These are phyloP conservation scores for Rattus rattus DNA, from an alignment of 2,113 vertebrate species.

Conservation along the genomic window DNA sequence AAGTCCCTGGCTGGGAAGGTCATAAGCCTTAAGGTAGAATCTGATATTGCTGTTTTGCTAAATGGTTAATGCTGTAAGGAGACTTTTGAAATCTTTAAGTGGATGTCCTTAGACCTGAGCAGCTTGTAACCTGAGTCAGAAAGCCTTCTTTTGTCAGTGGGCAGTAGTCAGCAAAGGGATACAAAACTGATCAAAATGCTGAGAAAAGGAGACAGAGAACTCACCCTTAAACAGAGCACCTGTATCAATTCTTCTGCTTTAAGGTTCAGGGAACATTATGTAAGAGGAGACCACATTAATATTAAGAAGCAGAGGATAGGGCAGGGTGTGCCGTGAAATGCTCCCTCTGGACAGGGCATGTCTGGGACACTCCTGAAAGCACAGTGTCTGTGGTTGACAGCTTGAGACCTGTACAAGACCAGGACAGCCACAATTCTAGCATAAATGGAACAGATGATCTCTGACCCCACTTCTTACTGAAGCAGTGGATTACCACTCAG, in stretches of 20 bases:
- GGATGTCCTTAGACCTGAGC: not conserved
- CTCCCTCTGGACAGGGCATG: not conserved
- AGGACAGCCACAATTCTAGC: not conserved
- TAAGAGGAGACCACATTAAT: not conserved
- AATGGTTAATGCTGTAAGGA: not conserved
- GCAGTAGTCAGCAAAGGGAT: not conserved
- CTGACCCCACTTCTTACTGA: no score
- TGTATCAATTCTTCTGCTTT: not conserved
- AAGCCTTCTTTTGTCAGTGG: not conserved
- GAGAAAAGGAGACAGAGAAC: not conserved
- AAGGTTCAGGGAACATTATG: not conserved
- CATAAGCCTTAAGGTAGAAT: not conserved
- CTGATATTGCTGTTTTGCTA: not conserved
- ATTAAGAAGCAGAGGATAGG: not conserved
- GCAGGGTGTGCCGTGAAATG: no score
- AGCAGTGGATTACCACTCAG: not conserved
- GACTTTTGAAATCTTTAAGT: not conserved
- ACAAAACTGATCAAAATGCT: not conserved
- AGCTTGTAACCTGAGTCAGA: not conserved
- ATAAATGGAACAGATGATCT: not conserved
- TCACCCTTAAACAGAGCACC: not conserved
- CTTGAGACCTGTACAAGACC: not conserved
- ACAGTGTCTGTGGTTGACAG: not conserved
- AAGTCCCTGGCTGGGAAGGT: not conserved
- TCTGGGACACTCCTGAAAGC: not conserved